Evolutionary conservation across 1,140 invertebrate species (phyloP), one percentile per base, ranked within the genome.

Genomic region (silkworm (Bombyx mori)): DNA sequence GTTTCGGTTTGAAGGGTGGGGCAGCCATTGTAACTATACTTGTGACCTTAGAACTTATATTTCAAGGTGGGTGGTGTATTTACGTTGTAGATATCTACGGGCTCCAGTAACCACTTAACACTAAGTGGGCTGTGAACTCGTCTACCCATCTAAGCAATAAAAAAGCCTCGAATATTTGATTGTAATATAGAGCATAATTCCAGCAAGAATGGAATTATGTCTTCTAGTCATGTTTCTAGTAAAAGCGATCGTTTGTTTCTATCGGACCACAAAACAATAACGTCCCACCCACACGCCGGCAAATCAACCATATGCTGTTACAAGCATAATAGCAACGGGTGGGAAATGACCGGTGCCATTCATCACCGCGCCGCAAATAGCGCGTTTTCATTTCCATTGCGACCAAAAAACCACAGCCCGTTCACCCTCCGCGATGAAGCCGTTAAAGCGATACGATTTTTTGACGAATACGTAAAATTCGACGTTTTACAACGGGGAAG

Each of bases 301-400:
- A 58, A 51, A 76, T 79, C 68, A 71, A 69, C 76, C 79, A 84
- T 78, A 82, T 81, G 81, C 58, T 73, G 68, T 71, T 66, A 69
- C 71, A 69, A 60, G 63, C 57, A 56, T 61, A 68, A 70, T 66
- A 71, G 72, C 59, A 60, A 44, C 57, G 66, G 60, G 60, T 66
- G 69, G 71, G 65, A 79, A 80, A 77, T 79, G 78, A 80, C 71
- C 76, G 68, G 60, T 56, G 60, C 62, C 76, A 79, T 78, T 77
- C 73, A 84, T 79, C 77, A 77, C 63, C 57, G 57, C 44, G 58
- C 73, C 73, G 54, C 74, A 73, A 76, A 75, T 69, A 71, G 58
- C 54, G 54, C 58, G 62, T 75, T 77, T 80, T 76, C 73, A 73
- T 73, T 73, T 75, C 65, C 56, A 52, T 12, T 35, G 57, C 58